phyloP scores from a whole-genome alignment of 2,113 vertebrate species.

The Podiceps cristatus region DNA sequence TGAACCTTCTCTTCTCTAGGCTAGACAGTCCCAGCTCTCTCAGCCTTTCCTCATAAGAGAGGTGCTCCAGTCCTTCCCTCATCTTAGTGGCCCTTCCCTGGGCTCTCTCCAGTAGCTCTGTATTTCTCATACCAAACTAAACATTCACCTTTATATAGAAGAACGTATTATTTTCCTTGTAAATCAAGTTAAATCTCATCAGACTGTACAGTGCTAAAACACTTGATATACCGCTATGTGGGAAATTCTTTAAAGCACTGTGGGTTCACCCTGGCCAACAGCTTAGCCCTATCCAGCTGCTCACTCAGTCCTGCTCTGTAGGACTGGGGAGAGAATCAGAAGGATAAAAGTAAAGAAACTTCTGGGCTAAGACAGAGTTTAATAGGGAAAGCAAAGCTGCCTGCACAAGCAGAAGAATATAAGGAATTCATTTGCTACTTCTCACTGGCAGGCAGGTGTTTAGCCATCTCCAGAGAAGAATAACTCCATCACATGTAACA shows the following conservation, averaged over 20 bases:
- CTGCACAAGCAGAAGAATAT: neutral
- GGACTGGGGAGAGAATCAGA: neutral
- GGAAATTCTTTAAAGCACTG: neutral
- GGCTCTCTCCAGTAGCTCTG: neutral
- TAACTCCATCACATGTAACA: rapidly evolving
- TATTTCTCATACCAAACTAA: neutral
- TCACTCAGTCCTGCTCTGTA: neutral
- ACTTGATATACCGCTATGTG: neutral
- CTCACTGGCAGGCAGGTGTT: neutral
- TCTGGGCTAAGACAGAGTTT: neutral
- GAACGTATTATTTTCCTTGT: neutral
- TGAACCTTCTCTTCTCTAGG: neutral
- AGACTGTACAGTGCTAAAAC: neutral
- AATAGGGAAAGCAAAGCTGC: neutral
- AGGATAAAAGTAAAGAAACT: neutral
- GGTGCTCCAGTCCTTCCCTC: too few species aligned
- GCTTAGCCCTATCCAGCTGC: neutral
- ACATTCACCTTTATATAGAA: neutral
- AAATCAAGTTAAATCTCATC: neutral
- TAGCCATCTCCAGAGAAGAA: neutral
- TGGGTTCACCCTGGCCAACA: neutral
- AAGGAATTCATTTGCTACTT: neutral
- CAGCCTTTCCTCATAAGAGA: too few species aligned
- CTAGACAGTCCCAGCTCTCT: neutral
- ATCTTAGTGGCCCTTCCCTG: too few species aligned